Conservation (phyloP, 2,113 vertebrate genomes). For the Leptobrachium leishanense region DNA sequence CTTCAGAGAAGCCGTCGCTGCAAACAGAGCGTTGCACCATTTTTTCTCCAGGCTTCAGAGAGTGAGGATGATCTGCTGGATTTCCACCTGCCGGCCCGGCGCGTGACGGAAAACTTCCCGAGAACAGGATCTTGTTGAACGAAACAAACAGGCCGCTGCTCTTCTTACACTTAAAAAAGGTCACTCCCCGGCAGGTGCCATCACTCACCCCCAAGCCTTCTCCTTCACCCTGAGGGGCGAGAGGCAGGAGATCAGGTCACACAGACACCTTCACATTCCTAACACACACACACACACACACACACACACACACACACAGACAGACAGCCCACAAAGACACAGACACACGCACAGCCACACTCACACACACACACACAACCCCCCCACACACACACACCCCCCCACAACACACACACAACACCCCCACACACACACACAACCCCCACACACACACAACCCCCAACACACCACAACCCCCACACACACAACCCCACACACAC, state of each 20-base stretch:
- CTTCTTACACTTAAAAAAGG: conserved; percentile 63
- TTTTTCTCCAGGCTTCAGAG: conserved; percentile 68
- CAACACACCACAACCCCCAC: too few relatives aligned
- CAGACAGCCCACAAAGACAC: too few relatives aligned
- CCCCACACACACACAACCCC: too few relatives aligned
- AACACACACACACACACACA: too few relatives aligned
- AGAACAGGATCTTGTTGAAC: conserved; percentile 64
- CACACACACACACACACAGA: too few relatives aligned
- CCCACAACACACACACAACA: too few relatives aligned
- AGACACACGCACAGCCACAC: too few relatives aligned
- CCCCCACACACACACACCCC: too few relatives aligned
- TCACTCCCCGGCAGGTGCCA: not conserved
- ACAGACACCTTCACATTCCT: too few relatives aligned
- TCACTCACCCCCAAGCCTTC: conserved; percentile 61
- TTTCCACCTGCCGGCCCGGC: not conserved
- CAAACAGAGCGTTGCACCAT: conserved; percentile 68
- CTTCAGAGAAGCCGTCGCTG: conserved; percentile 47
- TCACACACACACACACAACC: too few relatives aligned
- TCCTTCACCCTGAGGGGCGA: conserved; percentile 63
- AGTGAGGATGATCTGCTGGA: not conserved
- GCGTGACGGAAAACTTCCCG: fast-evolving
- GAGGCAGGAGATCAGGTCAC: not conserved
- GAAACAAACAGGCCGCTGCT: conserved; percentile 72
- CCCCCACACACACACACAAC: too few relatives aligned
- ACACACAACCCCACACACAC: too few relatives aligned